Base-by-base conservation (phyloP, 2,797 vertebrate genomes). In the Nyctibius grandis region DNA sequence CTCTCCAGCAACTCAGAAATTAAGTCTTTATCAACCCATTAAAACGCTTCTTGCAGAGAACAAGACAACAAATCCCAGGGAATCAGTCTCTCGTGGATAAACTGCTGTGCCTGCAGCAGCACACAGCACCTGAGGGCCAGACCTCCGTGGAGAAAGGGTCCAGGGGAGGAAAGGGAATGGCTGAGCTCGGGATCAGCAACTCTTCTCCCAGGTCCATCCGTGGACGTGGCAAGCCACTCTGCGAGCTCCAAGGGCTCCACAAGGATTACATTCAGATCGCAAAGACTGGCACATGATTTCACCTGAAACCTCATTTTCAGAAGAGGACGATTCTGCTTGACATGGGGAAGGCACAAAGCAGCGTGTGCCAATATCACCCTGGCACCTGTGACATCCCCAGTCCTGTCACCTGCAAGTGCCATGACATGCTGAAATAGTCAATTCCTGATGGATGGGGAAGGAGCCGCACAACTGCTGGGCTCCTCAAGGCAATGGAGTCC, bases 311-410 rank as follows among this genome's bases (percentile, higher is more conserved):
- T 40, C 9, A 0, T 23, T 48, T 28, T 15, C 42, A 44, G 28
- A 17, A 19, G 2, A 12, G 12, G 13, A 29, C 0, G 1, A 57
- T 11, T 31, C 75, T 33, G 51, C 48, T 72, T 38, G 40, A 11
- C n/a, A 3, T 0, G 0, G 11, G 53, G 56, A 36, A 72, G 61
- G 59, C 63, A 9, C 29, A 36, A 44, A 74, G 56, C 45, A 33
- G 33, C 5, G 0, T 4, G 47, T 22, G 68, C 69, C 38, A 14
- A 3, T 8, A 25, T 3, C 33, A 40, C 68, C 75, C 25, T 0
- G 0, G 68, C 1, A 79, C 56, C 57, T n/a, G 44, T 3, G 14
- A 50, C 7, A 3, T 8, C 36, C 14, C 57, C 65, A n/a, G 0
- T 5, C 36, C 89, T 33, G 65, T 5, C 85, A 56, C 23, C 51